phyloP scores from a whole-genome alignment of 1,140 invertebrate genomes.

The Halesus radiatus region DNA sequence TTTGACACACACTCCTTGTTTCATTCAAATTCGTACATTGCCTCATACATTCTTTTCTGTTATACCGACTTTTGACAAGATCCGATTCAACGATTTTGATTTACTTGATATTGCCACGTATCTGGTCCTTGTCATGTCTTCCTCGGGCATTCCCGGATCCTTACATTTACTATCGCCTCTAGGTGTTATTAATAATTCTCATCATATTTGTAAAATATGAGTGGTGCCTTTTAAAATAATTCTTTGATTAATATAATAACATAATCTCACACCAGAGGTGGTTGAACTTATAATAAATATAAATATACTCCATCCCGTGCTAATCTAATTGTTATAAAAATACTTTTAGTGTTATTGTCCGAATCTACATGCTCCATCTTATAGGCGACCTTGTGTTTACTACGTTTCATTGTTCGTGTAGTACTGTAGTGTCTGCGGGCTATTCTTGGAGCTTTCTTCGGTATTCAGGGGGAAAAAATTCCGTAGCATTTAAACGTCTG shows the following conservation, averaged over 20 bases:
- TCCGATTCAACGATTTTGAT: no score
- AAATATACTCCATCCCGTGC: background rate
- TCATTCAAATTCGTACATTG: no score
- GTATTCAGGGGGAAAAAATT: background rate
- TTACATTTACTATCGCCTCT: no score
- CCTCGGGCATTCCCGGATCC: no score
- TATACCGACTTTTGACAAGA: no score
- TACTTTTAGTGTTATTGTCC: background rate
- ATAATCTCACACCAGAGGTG: background rate
- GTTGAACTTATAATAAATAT: background rate
- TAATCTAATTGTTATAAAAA: background rate
- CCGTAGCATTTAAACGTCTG: background rate
- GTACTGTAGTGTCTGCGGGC: background rate
- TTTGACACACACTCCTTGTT: no score
- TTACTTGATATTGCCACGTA: no score
- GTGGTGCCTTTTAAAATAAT: background rate
- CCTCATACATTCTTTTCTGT: no score
- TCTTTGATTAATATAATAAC: background rate
- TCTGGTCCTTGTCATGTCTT: no score
- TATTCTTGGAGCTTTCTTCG: conserved; percentile 10
- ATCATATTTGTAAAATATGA: no score
- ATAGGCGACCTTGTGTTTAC: conserved; percentile 8
- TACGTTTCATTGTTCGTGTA: conserved; percentile 6
- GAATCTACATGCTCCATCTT: background rate
- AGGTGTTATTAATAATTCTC: no score